Percentiles rank a stretch among this genome's conserved stretches.
These are phyloP conservation scores for Rotaria magnacalcarata DNA, from an alignment of 2,888 invertebrate species.

Conservation along the genomic window DNA sequence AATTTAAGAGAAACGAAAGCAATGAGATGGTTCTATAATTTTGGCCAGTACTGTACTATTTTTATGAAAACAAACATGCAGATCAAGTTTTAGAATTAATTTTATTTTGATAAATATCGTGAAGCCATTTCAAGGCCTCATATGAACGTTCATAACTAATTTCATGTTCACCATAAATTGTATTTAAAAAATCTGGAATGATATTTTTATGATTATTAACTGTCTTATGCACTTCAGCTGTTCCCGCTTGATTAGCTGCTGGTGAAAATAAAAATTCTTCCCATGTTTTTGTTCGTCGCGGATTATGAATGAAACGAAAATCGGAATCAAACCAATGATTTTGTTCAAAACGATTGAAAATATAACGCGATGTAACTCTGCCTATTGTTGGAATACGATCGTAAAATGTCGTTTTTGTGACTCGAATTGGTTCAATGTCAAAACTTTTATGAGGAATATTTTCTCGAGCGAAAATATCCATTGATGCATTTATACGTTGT, in stretches of 20 bases:
- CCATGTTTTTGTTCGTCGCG: not conserved
- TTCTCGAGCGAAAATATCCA: not conserved
- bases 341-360: not conserved
- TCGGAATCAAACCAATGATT: not conserved
- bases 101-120: not conserved
- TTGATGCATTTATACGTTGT: not conserved
- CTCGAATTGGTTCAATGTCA: not conserved
- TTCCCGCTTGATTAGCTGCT: too few species aligned
- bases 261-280: not conserved
- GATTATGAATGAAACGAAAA: not conserved
- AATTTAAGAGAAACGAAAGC: too few species aligned
- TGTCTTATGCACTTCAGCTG: not conserved
- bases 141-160: slow-evolving; percentile 11
- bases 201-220: not conserved
- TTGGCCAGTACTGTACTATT: not conserved
- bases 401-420: not conserved
- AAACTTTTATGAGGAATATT: not conserved
- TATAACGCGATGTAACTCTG: not conserved
- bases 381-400: not conserved
- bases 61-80: not conserved
- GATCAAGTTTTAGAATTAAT: not conserved
- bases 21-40: too few species aligned
- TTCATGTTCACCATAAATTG: slow-evolving; percentile 23
- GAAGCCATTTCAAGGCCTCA: not conserved
- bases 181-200: slow-evolving; percentile 23